A percentile compares a stretch with the other conserved stretches of the same genome.
phyloP scores from a whole-genome alignment of 2,888 invertebrate species.

The Spodoptera picta region DNA sequence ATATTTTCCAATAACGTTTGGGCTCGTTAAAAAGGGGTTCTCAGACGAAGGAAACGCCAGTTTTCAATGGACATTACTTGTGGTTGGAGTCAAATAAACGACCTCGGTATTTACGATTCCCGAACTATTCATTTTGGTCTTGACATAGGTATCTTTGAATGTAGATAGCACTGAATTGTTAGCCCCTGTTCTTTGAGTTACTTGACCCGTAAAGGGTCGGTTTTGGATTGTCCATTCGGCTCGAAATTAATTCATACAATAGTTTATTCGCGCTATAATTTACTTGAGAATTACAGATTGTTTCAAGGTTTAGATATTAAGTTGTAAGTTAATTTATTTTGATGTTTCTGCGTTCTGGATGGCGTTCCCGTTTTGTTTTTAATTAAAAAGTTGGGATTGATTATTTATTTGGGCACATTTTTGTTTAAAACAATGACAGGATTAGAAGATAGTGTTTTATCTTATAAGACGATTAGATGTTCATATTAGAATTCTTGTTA shows the following conservation, averaged over 20 bases:
- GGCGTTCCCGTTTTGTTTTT: too few species aligned
- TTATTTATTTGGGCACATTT: neutral
- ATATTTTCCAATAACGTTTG: conserved; percentile 49
- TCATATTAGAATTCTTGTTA: too few species aligned
- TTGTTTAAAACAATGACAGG: too few species aligned
- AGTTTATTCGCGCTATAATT: neutral
- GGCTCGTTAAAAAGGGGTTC: conserved; percentile 45
- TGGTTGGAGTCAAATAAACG: conserved; percentile 48
- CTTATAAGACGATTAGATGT: too few species aligned
- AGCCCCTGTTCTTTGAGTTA: conserved; percentile 18
- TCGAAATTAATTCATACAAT: conserved; percentile 29
- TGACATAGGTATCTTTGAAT: conserved; percentile 15
- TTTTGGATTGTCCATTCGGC: conserved; percentile 7
- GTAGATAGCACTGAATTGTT: conserved; percentile 29
- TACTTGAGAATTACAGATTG: too few species aligned
- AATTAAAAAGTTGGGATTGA: conserved; percentile 14
- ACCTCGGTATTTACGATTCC: conserved; percentile 41
- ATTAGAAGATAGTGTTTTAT: too few species aligned
- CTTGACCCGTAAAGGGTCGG: conserved; percentile 23
- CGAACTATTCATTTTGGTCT: conserved; percentile 36
- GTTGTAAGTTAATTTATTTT: conserved; percentile 18
- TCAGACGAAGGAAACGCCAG: conserved; percentile 33
- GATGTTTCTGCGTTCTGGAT: neutral
- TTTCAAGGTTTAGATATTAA: conserved; percentile 12
- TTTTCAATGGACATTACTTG: conserved; percentile 51